Evolutionary conservation across 2,888 invertebrate species (phyloP), one percentile per base, ranked within the genome.

Genomic region (Nomada ferruginata): DNA sequence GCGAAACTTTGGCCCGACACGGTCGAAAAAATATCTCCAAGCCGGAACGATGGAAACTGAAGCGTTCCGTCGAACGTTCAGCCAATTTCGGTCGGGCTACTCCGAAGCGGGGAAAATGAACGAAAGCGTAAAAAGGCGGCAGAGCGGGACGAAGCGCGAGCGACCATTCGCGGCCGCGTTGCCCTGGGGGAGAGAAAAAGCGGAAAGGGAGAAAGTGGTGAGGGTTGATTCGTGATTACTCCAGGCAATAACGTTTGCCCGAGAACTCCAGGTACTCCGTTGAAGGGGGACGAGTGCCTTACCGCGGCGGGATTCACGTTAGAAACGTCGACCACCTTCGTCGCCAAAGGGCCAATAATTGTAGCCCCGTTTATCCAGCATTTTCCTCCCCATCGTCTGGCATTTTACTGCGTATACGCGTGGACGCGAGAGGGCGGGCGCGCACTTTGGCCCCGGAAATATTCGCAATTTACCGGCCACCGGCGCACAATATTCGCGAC

Each of bases 401-500:
- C 42, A 11, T 55, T 59, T 47, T 4, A 1, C 44, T 2, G 9
- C 7, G 57, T 9, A 13, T n/a, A 9, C 23, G 65, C n/a, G 26
- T 0, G 11, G 4, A 0, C 26, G 23, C 57, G 26, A 15, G 23
- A 10, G 7, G 2, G 4, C n/a, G n/a, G 10, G 15, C 2, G 23
- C 2, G 57, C 36, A 36, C 26, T 50, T 65, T 64, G n/a, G 9
- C 5, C 68, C 15, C 20, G 36, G 50, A 70, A 61, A 77, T 77
- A 77, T 61, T 65, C 60, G 61, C 53, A 47, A 77, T 55, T 65
- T 55, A 23, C 7, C 53, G 44, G 5, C 20, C 47, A 23, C 36
- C 3, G 61, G 11, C 60, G 72, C 18, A 76, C 77, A 74, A 83
- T 81, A 83, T 77, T 77, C 82, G 61, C 64, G 59, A 57, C 69